phyloP scores from a whole-genome alignment of 1,140 invertebrate species.

The Hyles vespertilio region DNA sequence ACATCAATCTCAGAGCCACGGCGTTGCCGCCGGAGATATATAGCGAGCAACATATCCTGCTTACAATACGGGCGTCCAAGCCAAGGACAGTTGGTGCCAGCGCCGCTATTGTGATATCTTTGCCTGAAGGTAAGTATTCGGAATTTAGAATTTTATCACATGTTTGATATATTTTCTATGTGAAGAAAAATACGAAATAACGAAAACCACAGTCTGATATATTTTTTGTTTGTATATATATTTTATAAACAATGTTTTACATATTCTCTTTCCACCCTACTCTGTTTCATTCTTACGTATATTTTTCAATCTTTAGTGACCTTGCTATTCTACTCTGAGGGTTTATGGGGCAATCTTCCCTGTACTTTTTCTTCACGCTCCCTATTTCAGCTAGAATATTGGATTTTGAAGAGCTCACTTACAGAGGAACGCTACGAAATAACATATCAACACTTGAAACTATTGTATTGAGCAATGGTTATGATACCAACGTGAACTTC shows the following conservation, averaged over 20 bases:
- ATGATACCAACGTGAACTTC: conserved; percentile 30
- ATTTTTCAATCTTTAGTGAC: conserved; percentile 4
- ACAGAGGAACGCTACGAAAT: conserved; percentile 32
- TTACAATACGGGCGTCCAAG: conserved; percentile 33
- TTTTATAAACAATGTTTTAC: too few species aligned
- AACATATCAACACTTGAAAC: conserved; percentile 25
- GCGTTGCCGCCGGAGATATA: conserved; percentile 25
- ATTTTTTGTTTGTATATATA: too few species aligned
- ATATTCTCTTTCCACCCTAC: not conserved
- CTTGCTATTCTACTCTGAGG: conserved; percentile 15
- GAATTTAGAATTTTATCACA: not conserved
- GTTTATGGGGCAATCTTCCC: conserved; percentile 15
- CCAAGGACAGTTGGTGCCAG: conserved; percentile 38
- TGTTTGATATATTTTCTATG: not conserved
- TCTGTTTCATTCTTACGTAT: conserved; percentile 1
- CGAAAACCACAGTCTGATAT: conserved; percentile 13
- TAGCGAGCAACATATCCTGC: conserved; percentile 18
- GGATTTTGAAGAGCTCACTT: conserved; percentile 30
- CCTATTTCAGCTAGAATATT: conserved; percentile 38
- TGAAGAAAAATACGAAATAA: not conserved
- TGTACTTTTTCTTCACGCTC: conserved; percentile 14
- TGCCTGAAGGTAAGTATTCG: conserved; percentile 34
- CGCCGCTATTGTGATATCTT: conserved; percentile 14
- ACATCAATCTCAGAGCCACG: conserved; percentile 12
- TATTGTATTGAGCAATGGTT: conserved; percentile 33